These are phyloP conservation scores for Chlorodrepanis virens DNA, from an alignment of 2,113 vertebrate genomes.

Conservation along the genomic window DNA sequence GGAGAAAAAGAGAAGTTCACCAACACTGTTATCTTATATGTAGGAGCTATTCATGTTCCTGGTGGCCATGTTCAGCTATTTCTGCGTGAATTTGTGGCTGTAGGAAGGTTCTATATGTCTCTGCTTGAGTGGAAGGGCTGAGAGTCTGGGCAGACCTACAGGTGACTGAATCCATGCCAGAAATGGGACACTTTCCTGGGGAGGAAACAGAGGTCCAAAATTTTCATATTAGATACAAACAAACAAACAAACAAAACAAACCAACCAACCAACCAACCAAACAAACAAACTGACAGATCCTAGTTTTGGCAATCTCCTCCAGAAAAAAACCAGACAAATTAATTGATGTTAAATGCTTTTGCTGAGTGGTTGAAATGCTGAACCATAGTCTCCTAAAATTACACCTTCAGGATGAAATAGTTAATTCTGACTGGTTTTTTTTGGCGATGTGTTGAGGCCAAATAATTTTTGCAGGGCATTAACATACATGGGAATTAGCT, in stretches of 20 bases:
- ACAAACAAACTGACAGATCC: background rate
- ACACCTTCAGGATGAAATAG: background rate
- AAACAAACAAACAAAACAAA: background rate
- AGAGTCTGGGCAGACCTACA: background rate
- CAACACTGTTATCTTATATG: background rate
- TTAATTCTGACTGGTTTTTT: background rate
- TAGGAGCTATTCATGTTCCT: background rate
- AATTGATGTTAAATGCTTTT: background rate
- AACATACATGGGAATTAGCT: background rate
- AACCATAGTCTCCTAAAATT: background rate
- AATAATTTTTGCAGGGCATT: background rate
- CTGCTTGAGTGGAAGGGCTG: background rate
- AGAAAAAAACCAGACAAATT: background rate
- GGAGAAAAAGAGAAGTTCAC: background rate
- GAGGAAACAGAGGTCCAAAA: background rate
- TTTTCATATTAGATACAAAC: background rate
- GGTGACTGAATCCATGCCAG: background rate
- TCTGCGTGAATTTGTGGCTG: background rate
- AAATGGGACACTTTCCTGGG: background rate
- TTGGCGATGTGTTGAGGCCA: background rate
- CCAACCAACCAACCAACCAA: background rate
- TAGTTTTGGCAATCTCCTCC: background rate
- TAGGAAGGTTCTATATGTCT: background rate
- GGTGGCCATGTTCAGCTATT: background rate
- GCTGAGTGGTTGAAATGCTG: background rate